phyloP scores from a whole-genome alignment of 2,797 vertebrate genomes.

The Crossoptilon crossoptilon region DNA sequence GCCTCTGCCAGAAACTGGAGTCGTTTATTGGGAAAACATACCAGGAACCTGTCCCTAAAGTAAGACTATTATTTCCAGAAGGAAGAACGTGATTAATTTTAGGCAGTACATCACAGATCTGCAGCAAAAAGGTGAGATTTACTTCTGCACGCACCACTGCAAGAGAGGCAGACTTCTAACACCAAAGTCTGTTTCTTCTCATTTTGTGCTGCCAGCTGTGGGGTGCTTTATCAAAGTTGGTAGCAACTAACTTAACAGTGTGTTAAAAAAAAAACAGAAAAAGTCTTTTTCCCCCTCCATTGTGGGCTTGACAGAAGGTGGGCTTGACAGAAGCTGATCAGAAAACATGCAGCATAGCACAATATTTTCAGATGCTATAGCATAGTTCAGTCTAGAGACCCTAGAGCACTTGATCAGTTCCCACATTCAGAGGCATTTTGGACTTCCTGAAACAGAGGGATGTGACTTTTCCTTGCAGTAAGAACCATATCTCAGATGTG shows the following conservation, averaged over 20 bases:
- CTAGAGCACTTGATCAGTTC: background rate
- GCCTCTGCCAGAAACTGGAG: background rate
- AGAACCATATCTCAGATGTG: background rate
- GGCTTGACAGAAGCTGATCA: accelerated
- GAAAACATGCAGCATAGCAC: background rate
- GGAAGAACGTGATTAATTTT: background rate
- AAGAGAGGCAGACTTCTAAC: background rate
- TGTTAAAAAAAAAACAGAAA: background rate
- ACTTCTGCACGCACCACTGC: background rate
- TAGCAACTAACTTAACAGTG: background rate
- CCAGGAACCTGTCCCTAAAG: background rate
- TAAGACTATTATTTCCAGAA: background rate
- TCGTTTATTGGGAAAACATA: background rate
- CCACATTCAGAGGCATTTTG: background rate
- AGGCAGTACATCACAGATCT: background rate
- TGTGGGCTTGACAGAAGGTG: background rate
- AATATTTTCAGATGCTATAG: background rate
- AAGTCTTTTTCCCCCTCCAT: background rate
- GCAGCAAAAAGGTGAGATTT: background rate
- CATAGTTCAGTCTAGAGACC: background rate
- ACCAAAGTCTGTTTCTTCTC: background rate
- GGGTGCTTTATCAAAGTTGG: background rate
- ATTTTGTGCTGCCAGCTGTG: background rate
- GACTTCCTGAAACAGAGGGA: background rate
- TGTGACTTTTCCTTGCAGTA: background rate